phyloP scores from a whole-genome alignment of 35 echinoderm and acorn worm species.

The Heliocidaris tuberculata region DNA sequence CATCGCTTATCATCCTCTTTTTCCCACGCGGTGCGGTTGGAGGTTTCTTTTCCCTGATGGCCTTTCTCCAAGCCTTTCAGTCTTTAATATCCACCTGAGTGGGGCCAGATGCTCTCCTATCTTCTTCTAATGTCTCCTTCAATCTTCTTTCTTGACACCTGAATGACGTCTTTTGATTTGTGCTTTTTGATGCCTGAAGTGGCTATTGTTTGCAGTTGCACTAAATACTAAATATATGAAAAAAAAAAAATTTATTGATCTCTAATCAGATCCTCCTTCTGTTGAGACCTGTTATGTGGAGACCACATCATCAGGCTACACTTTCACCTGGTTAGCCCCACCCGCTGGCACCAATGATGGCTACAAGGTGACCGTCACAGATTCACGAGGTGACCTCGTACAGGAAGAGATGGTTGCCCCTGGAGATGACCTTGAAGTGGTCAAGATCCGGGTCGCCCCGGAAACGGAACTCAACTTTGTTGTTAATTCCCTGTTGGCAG shows the following conservation, averaged over 20 bases:
- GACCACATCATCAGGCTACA: neutral
- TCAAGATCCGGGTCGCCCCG: neutral
- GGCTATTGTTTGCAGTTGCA: no score
- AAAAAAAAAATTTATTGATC: neutral
- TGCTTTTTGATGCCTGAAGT: no score
- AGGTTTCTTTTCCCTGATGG: no score
- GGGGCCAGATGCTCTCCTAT: no score
- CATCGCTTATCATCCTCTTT: no score
- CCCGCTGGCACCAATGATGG: neutral
- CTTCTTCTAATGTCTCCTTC: no score
- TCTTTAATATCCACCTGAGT: no score
- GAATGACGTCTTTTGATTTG: no score
- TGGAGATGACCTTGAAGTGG: neutral
- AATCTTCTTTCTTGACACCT: no score
- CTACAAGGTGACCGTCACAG: neutral
- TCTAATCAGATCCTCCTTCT: neutral
- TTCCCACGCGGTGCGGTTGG: no score
- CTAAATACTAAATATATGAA: no score
- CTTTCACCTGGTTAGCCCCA: neutral
- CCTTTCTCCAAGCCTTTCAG: no score
- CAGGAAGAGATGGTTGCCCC: neutral
- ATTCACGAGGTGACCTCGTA: neutral
- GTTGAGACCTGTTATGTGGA: neutral
- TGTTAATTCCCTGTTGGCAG: neutral
- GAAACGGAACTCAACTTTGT: neutral